Evolutionary conservation across 2,113 vertebrate genomes (phyloP).

Genomic region (Panthera leo): DNA sequence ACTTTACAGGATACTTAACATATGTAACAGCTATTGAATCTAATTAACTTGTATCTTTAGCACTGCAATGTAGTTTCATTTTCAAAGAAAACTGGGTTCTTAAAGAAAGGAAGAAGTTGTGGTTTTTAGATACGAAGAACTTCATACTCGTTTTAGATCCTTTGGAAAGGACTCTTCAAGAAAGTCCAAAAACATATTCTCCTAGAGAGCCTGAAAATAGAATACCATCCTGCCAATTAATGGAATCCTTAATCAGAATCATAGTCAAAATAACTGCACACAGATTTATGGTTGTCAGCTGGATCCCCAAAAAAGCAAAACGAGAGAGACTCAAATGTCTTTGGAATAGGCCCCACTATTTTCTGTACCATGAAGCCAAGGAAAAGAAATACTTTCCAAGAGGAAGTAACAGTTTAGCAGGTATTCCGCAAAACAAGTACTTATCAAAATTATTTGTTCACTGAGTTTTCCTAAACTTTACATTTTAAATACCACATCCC

Average conservation of each 20-base stretch:
- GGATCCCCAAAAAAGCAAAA: not conserved
- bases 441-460: constrained; percentile 3
- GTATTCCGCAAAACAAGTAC: not conserved
- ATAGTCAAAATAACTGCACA: not conserved
- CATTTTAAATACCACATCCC: not conserved
- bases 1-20: not conserved
- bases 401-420: not conserved
- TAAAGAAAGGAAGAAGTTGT: not conserved
- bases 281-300: not conserved
- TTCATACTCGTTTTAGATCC: not conserved
- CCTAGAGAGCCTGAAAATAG: not conserved
- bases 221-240: not conserved
- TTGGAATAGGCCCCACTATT: not conserved
- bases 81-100: not conserved
- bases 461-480: not conserved
- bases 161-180: not conserved
- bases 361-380: constrained; percentile 13
- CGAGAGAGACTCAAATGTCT: not conserved
- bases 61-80: not conserved
- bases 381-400: not conserved
- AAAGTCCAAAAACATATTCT: not conserved
- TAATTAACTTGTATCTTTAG: not conserved
- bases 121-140: not conserved
- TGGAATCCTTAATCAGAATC: not conserved
- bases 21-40: not conserved